A percentile compares a stretch with the other conserved stretches of the same genome.
Conservation (phyloP, 2,113 vertebrate genomes). For the Mus pahari region DNA sequence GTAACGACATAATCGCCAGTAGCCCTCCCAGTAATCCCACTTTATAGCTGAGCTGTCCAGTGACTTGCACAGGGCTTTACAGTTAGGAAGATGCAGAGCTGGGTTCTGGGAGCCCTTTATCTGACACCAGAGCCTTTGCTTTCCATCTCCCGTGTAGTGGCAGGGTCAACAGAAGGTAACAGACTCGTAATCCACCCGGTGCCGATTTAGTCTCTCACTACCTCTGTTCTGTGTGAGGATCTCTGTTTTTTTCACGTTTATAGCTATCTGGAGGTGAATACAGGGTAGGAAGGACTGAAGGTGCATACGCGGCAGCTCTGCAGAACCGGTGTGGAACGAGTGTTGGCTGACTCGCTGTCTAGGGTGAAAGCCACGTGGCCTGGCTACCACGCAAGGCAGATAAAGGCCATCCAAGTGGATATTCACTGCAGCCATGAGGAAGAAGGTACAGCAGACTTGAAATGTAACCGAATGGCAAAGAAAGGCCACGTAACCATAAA, state of each 20-base stretch:
- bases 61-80: background rate
- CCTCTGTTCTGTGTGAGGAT: background rate
- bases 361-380: background rate
- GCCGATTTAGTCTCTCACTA: background rate
- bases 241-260: background rate
- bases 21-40: background rate
- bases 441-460: constrained; percentile 31
- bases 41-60: background rate
- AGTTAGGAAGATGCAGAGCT: background rate
- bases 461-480: constrained; percentile 32
- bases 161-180: background rate
- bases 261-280: background rate
- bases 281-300: background rate
- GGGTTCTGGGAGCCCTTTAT: background rate
- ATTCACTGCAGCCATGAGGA: background rate
- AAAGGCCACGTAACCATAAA: constrained; percentile 1
- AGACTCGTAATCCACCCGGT: background rate
- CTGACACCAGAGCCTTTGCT: background rate
- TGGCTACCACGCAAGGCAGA: background rate
- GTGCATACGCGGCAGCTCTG: background rate
- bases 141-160: background rate
- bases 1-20: background rate
- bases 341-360: background rate
- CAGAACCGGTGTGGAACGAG: background rate
- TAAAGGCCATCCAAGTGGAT: background rate